A percentile compares a stretch with the other conserved stretches of the same genome.
These are phyloP conservation scores for Grammomys surdaster DNA, from an alignment of 2,113 vertebrate genomes.

Conservation along the genomic window DNA sequence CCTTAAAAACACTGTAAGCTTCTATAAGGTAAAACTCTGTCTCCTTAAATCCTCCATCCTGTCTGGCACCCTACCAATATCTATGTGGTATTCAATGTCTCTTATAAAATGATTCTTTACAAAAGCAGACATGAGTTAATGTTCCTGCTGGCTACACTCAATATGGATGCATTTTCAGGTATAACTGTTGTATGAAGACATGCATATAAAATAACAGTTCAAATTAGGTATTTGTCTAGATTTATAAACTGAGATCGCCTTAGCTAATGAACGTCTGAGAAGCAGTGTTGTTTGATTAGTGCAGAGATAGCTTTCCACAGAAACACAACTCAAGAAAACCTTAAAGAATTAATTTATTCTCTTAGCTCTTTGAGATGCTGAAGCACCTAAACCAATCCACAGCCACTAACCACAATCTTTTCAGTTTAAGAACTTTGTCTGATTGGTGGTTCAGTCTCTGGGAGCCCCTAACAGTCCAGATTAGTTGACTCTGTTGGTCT, in stretches of 20 bases:
- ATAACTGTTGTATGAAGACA: background rate
- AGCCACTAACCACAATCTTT: background rate
- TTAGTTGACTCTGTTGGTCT: too few species aligned
- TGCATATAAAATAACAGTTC: background rate
- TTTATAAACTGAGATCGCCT: background rate
- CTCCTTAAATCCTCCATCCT: background rate
- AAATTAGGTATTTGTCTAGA: background rate
- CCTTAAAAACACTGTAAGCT: background rate
- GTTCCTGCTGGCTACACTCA: background rate
- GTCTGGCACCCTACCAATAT: background rate
- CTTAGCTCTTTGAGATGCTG: background rate
- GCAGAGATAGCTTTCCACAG: background rate
- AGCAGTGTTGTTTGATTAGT: constrained; percentile 3
- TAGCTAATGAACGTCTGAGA: background rate
- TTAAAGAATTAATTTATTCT: constrained; percentile 49
- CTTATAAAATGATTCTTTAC: constrained; percentile 37
- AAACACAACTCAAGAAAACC: constrained; percentile 22
- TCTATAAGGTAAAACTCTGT: background rate
- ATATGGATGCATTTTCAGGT: background rate
- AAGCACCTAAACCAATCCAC: background rate
- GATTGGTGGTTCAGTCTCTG: too few species aligned
- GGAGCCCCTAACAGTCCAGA: too few species aligned
- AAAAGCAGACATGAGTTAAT: constrained; percentile 1
- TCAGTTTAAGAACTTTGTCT: background rate
- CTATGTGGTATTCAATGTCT: background rate